Percentiles rank a stretch among this genome's conserved stretches.
Evolutionary conservation across 2,888 invertebrate species (phyloP).

Genomic region (Lumbricus terrestris): DNA sequence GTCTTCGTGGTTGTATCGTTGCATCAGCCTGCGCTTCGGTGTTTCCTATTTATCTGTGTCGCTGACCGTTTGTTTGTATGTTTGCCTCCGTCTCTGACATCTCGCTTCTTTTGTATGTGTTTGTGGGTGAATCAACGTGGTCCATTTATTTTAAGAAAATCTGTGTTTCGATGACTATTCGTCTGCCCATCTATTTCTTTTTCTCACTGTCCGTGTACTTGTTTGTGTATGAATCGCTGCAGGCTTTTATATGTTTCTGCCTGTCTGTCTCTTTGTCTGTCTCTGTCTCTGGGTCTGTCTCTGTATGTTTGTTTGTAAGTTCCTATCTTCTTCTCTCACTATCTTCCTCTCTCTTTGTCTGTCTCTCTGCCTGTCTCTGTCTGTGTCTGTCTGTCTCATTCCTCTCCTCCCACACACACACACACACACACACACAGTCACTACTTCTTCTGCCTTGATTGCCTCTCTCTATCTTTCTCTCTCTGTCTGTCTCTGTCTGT

Average conservation of each 20-base stretch:
- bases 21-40: too few species aligned
- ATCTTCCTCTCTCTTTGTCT: background rate
- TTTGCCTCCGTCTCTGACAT: background rate
- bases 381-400: background rate
- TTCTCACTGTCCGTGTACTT: too few species aligned
- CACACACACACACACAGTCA: background rate
- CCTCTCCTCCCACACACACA: background rate
- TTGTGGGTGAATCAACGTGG: too few species aligned
- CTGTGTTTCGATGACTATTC: too few species aligned
- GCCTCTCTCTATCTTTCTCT: background rate
- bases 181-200: too few species aligned
- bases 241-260: background rate
- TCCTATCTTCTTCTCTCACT: background rate
- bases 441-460: background rate
- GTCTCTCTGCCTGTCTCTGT: background rate
- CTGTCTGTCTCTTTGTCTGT: background rate
- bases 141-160: too few species aligned
- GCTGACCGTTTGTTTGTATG: background rate
- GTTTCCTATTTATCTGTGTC: too few species aligned
- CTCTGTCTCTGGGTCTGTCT: too few species aligned
- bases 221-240: background rate
- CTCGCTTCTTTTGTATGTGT: too few species aligned
- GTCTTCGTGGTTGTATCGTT: background rate
- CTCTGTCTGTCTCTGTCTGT: background rate
- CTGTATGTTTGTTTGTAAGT: too few species aligned